A percentile compares a stretch with the other conserved stretches of the same genome.
Conservation (phyloP, 1,140 invertebrate genomes). For the Trichoplusia ni region DNA sequence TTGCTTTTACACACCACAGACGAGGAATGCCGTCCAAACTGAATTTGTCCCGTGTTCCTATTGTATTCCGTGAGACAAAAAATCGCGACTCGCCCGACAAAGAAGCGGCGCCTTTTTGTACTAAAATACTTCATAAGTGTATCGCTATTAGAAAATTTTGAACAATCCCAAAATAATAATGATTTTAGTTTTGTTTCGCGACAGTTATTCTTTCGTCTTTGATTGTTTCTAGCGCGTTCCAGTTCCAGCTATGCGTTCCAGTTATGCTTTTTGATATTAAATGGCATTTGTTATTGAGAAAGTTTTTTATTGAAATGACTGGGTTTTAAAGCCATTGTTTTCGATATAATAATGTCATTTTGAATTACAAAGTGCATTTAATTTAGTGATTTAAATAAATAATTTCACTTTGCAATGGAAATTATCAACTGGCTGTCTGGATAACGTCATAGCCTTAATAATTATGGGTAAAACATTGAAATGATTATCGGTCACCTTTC, state of each 20-base stretch:
- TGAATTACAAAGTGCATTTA: no score
- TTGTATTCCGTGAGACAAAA: conserved; percentile 62
- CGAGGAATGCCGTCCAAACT: conserved; percentile 54
- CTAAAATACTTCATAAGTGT: conserved; percentile 64
- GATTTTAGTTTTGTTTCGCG: conserved; percentile 53
- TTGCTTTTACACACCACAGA: conserved; percentile 67
- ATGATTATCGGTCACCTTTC: no score
- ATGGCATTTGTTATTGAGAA: neutral
- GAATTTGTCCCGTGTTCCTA: conserved; percentile 64
- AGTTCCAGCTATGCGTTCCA: neutral
- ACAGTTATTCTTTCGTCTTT: conserved; percentile 30
- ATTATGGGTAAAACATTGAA: no score
- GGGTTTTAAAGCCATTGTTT: conserved; percentile 2
- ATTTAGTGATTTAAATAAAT: no score
- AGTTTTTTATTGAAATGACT: neutral
- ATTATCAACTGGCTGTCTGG: no score
- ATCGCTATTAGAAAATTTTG: conserved; percentile 55
- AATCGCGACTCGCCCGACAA: conserved; percentile 55
- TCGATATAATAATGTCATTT: neutral
- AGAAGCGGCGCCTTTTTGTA: conserved; percentile 64
- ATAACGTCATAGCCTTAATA: no score
- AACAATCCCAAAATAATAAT: conserved; percentile 52
- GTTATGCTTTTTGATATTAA: conserved; percentile 7
- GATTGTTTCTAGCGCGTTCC: conserved; percentile 7
- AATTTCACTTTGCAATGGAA: no score